phyloP scores from a whole-genome alignment of 2,797 vertebrate species.

The Oophaga sylvatica region DNA sequence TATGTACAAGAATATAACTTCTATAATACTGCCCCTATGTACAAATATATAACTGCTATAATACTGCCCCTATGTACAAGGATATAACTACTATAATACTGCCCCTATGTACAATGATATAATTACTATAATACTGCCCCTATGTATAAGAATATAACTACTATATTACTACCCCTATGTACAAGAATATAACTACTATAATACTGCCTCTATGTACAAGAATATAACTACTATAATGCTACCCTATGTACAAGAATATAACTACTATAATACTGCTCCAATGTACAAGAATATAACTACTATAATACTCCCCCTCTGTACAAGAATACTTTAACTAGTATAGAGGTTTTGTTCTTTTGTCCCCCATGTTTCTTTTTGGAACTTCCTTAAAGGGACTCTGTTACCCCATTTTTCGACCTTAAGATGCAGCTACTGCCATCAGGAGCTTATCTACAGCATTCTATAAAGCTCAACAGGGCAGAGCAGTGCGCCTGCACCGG shows the following conservation, averaged over 20 bases:
- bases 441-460: too few species aligned
- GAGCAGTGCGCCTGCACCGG: too few species aligned
- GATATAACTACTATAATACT: slow-evolving; percentile 7
- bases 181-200: slow-evolving; percentile 7
- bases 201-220: too few species aligned
- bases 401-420: too few species aligned
- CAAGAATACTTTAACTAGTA: too few species aligned
- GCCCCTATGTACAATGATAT: too few species aligned
- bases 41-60: not conserved
- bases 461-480: too few species aligned
- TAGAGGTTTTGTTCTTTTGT: not conserved
- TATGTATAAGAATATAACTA: not conserved
- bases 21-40: not conserved
- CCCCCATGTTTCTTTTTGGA: not conserved
- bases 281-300: slow-evolving; percentile 3
- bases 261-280: not conserved
- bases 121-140: not conserved
- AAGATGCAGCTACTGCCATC: too few species aligned
- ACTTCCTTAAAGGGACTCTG: not conserved
- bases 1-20: too few species aligned
- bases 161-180: not conserved
- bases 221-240: not conserved
- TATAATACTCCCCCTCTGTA: not conserved
- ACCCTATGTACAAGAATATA: not conserved
- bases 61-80: not conserved